Evolutionary conservation across 2,113 vertebrate genomes (phyloP).

Genomic region (Drymodes brunneopygia): DNA sequence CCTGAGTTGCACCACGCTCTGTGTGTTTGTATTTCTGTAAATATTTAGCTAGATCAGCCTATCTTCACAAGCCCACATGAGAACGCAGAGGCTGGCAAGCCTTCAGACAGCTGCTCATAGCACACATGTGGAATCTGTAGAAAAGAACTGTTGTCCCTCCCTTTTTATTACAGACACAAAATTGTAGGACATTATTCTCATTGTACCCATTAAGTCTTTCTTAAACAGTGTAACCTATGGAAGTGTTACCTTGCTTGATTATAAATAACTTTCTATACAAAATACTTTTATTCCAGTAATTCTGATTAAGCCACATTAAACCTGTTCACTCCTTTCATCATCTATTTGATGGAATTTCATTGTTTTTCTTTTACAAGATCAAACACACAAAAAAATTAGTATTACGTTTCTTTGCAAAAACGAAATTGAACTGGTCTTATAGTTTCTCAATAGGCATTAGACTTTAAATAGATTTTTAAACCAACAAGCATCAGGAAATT

Average conservation of each 20-base stretch:
- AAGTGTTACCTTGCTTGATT: background rate
- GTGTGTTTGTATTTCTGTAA: background rate
- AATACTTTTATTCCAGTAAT: background rate
- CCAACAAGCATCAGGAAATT: background rate
- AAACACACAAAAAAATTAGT: background rate
- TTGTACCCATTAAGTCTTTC: background rate
- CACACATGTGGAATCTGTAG: accelerated
- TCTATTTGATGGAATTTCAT: background rate
- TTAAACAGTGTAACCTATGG: background rate
- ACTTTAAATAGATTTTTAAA: background rate
- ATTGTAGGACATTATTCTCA: background rate
- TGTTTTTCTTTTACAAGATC: background rate
- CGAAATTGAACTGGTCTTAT: background rate
- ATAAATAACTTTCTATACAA: background rate
- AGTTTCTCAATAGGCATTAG: background rate
- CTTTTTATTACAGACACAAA: background rate
- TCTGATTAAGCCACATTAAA: background rate
- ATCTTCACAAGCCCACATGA: background rate
- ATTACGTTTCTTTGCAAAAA: background rate
- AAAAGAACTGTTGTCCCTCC: background rate
- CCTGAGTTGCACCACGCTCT: background rate
- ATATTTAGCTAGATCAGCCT: background rate
- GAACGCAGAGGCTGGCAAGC: background rate
- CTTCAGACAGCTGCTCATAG: background rate
- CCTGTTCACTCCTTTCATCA: background rate